Evolutionary conservation across 2,113 vertebrate genomes (phyloP).

Genomic region (Camarhynchus parvulus): DNA sequence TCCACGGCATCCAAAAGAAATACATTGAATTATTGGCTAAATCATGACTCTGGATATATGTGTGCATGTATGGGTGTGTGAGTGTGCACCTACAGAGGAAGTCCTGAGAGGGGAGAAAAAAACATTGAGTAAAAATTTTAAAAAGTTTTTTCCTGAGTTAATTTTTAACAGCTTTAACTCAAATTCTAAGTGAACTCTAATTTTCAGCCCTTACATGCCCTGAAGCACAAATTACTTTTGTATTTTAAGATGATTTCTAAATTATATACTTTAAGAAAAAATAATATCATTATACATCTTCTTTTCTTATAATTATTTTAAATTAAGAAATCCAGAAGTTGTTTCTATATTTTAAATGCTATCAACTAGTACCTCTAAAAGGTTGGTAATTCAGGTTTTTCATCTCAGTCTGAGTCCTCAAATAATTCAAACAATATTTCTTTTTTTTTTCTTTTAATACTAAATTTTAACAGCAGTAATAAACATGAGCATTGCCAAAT

Average conservation of each 20-base stretch:
- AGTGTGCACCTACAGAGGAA: background rate
- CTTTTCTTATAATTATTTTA: background rate
- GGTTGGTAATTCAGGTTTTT: background rate
- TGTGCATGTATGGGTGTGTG: background rate
- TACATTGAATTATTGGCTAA: background rate
- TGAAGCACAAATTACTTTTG: background rate
- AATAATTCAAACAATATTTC: background rate
- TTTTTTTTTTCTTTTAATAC: background rate
- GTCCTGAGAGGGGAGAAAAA: accelerated
- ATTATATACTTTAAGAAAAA: background rate
- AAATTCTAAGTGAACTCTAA: background rate
- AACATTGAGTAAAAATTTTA: accelerated
- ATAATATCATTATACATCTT: background rate
- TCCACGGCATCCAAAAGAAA: background rate
- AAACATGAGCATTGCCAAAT: background rate
- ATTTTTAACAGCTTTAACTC: background rate
- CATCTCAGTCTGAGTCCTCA: background rate
- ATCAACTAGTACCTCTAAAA: background rate
- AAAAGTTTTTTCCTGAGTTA: background rate
- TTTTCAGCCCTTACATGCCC: background rate
- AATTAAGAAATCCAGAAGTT: background rate
- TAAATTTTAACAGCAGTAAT: background rate
- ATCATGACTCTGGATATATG: background rate
- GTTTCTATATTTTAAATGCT: background rate
- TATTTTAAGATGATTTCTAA: background rate